Evolutionary conservation across 1,140 invertebrate species (phyloP).

Genomic region (Musca vetustissima): DNA sequence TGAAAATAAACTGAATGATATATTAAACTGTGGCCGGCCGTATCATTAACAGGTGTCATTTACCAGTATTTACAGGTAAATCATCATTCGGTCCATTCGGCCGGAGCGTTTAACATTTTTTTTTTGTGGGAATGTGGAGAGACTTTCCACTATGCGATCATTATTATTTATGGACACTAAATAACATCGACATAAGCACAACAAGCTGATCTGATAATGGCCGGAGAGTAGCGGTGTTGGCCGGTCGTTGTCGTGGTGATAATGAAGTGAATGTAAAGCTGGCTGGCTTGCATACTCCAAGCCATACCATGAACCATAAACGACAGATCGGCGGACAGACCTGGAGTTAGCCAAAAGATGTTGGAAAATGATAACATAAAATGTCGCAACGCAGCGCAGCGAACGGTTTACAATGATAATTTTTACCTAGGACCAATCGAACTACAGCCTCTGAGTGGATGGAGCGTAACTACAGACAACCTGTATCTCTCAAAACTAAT

Average conservation of each 20-base stretch:
- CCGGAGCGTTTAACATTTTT: no score
- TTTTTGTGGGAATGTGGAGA: no score
- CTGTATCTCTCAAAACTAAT: slow-evolving; percentile 14
- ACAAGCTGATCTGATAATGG: slow-evolving; percentile 19
- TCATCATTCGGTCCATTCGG: no score
- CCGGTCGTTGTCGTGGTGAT: slow-evolving; percentile 1
- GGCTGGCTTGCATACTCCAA: no score
- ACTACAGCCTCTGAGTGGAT: not conserved
- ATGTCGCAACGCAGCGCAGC: not conserved
- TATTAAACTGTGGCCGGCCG: no score
- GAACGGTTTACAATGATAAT: no score
- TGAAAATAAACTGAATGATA: no score
- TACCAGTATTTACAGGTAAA: no score
- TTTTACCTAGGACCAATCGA: no score
- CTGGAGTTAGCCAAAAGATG: not conserved
- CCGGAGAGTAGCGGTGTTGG: not conserved
- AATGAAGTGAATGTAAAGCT: not conserved
- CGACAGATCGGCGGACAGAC: not conserved
- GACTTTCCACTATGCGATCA: not conserved
- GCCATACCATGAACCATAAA: no score
- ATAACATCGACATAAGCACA: slow-evolving; percentile 27
- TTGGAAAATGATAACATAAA: slow-evolving; percentile 1
- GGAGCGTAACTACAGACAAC: not conserved
- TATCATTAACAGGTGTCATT: no score
- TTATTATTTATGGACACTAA: slow-evolving; percentile 30